These are phyloP conservation scores for Cygnus atratus DNA, from an alignment of 2,113 vertebrate species.

Conservation along the genomic window DNA sequence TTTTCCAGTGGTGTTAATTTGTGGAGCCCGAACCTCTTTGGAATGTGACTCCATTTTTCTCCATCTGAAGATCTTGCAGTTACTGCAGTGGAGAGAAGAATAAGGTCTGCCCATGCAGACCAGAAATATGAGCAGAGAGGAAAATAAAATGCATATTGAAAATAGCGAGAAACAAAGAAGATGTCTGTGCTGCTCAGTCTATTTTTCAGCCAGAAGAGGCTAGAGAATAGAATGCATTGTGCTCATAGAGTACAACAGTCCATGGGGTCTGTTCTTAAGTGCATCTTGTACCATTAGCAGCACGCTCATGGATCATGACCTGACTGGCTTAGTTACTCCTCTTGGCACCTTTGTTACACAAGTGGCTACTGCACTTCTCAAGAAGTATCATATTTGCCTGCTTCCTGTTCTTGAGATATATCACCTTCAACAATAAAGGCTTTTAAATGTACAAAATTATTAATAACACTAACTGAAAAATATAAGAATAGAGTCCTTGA, in stretches of 20 bases:
- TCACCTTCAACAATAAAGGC: neutral
- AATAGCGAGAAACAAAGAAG: neutral
- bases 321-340: neutral
- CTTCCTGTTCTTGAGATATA: neutral
- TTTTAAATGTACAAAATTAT: neutral
- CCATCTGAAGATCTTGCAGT: neutral
- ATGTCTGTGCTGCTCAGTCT: neutral
- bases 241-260: neutral
- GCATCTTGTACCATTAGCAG: neutral
- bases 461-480: neutral
- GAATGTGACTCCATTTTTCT: neutral
- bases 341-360: neutral
- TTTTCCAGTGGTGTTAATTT: neutral
- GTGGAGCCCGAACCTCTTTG: neutral
- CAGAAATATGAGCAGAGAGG: neutral
- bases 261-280: neutral
- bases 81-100: neutral
- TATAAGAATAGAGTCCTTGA: neutral
- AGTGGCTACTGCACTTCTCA: neutral
- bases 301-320: neutral
- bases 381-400: neutral
- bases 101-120: accelerated
- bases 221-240: neutral
- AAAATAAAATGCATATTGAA: neutral
- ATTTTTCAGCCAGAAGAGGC: neutral